Conservation (phyloP, 2,797 vertebrate genomes). For the Astyanax mexicanus region DNA sequence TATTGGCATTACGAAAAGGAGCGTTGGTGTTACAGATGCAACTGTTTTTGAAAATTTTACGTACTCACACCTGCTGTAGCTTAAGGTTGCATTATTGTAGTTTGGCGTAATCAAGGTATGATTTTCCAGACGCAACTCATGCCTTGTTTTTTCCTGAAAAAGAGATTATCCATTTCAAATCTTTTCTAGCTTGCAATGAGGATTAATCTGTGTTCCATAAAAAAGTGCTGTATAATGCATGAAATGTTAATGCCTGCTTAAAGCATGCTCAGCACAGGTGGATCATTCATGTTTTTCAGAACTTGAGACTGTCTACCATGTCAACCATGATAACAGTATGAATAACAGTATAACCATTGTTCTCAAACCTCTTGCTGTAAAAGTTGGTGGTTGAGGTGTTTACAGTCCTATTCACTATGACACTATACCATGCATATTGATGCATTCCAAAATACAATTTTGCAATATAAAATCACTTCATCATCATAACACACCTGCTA, state of each 20-base stretch:
- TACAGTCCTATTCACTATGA: too few relatives aligned
- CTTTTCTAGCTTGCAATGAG: not conserved
- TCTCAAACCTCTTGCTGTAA: not conserved
- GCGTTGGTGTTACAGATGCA: too few relatives aligned
- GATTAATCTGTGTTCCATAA: not conserved
- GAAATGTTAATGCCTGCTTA: not conserved
- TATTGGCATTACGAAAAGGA: not conserved
- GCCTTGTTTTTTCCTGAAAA: conserved; percentile 5
- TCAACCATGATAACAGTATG: not conserved
- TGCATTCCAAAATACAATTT: too few relatives aligned
- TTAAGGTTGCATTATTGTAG: not conserved
- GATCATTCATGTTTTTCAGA: not conserved
- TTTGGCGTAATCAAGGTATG: too few relatives aligned
- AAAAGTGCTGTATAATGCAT: not conserved
- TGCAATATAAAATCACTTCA: too few relatives aligned
- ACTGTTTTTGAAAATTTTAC: too few relatives aligned
- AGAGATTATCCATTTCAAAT: conserved; percentile 9
- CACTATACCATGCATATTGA: too few relatives aligned
- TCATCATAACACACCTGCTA: too few relatives aligned
- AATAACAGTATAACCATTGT: too few relatives aligned
- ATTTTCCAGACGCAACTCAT: conserved; percentile 8
- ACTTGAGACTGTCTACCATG: not conserved
- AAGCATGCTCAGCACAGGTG: not conserved
- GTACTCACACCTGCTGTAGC: not conserved
- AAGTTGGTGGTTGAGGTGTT: not conserved